Base-by-base conservation (phyloP, 1,140 invertebrate genomes). In the Lasioglossum baleicum region DNA sequence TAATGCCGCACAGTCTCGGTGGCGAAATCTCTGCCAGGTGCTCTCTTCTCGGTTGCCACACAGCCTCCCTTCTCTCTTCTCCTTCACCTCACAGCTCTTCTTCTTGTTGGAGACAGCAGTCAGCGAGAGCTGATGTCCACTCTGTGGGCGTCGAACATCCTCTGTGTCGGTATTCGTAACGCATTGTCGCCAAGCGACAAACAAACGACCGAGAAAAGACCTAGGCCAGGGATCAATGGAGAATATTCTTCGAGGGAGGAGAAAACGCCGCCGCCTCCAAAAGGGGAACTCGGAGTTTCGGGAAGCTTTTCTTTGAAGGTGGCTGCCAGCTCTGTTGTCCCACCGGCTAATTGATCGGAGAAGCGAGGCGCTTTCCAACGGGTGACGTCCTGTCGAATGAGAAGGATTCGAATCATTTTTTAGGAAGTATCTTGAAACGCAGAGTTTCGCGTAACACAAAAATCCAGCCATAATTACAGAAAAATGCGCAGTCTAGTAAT, bases 21-120 rank as follows among this genome's bases (percentile, higher is more conserved):
- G 82, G 73, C 83, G 68, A 87, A 89, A 85, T 84, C 77, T 80
- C 51, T 76, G 84, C 89, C 89, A 90, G 88, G 88, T 90, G 87
- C 80, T 82, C 79, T 75, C 79, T 75, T 82, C 76, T 44, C 53
- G 17, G 31, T 53, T 5, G 51, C 13, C 58, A n/a, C n/a, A n/a
- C n/a, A 42, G 48, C n/a, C 48, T 56, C 1, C 61, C 20, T 58
- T 72, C 63, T 15, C 44, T n/a, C 31, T n/a, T 15, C 22, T 20
- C 26, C 26, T 11, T 65, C 31, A 4, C 5, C 13, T 35, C 31
- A 17, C n/a, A 5, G 15, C 6, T 15, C 1, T 22, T 68, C 48
- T 10, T 44, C 42, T 22, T 48, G 22, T 26, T 51, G 8, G 31
- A 40, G 35, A 76, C 53, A 44, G 44, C 63, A 60, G 42, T 20